Base-by-base conservation (phyloP, 2,888 invertebrate genomes). In the Eilema sororculum region DNA sequence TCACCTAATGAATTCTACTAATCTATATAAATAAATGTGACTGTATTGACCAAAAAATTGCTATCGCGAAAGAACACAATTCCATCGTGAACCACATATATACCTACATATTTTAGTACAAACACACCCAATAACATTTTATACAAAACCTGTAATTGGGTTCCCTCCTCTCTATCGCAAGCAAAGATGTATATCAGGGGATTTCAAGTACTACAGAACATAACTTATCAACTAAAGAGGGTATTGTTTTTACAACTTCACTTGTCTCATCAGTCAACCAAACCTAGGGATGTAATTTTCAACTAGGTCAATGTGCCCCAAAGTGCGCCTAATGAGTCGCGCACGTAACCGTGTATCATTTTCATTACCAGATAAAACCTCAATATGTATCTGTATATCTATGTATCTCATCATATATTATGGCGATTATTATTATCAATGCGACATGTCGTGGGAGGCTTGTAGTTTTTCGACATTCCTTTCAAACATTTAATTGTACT, bases 211-310 rank as follows among this genome's bases (percentile, higher is more conserved):
- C 41, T 13, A 41, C 41, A 41, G 3, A 2, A 1, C 41, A 41
- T 16, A n/a, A n/a, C n/a, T 16, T 41, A 41, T 41, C 16, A 41
- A 20, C 20, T 0, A 46, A 6, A 20, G 6, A 20, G 46, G 46
- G 46, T 46, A 20, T 46, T 46, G 30, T 33, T 4, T 46, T 46
- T 20, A 46, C 20, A 46, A 46, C 20, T 46, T 46, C 16, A 24
- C 62, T 46, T 37, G n/a, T n/a, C n/a, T n/a, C n/a, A 62, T 62
- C 61, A 24, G 37, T 62, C 13, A 62, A 37, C 61, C 22, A 62
- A 61, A 62, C 37, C 61, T 24, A 62, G 37, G 37, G 61, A 62
- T 16, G 37, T 37, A 20, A 24, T 16, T 62, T 16, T 13, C 16
- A 37, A 62, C 24, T 62, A 62, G 62, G 37, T 62, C 62, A 62